These are phyloP conservation scores for Scophthalmus maximus DNA, from an alignment of 2,113 vertebrate species.

Conservation along the genomic window DNA sequence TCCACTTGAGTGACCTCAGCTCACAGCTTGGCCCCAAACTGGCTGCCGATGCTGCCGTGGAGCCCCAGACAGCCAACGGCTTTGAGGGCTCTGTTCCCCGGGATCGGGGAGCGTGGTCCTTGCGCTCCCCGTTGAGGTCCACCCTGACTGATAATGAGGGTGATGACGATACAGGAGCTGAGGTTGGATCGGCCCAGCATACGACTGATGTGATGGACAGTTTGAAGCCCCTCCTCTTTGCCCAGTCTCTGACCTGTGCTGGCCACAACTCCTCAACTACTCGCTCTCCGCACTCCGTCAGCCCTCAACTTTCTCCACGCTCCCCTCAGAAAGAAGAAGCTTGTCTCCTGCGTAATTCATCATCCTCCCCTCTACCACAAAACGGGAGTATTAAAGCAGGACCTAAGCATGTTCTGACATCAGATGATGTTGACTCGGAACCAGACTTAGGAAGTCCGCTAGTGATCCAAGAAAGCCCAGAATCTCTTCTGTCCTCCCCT, in stretches of 20 bases:
- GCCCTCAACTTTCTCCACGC: conserved; percentile 36
- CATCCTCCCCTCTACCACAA: conserved; percentile 51
- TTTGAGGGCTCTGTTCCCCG: conserved; percentile 51
- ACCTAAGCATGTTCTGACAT: conserved; percentile 47
- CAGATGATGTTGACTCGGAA: conserved; percentile 82
- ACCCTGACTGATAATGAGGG: conserved; percentile 48
- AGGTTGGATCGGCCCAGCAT: conserved; percentile 23
- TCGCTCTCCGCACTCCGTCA: conserved; percentile 29
- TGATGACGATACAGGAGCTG: conserved; percentile 8
- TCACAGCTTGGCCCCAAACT: conserved; percentile 43
- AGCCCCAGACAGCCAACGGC: conserved; percentile 68
- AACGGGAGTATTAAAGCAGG: conserved; percentile 46
- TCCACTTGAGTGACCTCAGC: conserved; percentile 51
- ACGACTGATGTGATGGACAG: conserved; percentile 54
- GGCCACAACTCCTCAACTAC: conserved; percentile 4
- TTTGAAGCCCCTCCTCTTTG: conserved; percentile 60
- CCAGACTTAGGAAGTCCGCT: conserved; percentile 81
- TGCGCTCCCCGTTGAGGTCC: conserved; percentile 55
- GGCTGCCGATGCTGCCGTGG: conserved; percentile 22
- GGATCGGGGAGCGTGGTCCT: conserved; percentile 55
- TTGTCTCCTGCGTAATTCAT: conserved; percentile 4
- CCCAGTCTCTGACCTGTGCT: conserved; percentile 20
- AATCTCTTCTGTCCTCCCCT: conserved; percentile 63
- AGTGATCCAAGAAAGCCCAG: conserved; percentile 84
- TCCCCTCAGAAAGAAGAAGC: conserved; percentile 52